A percentile compares a stretch with the other conserved stretches of the same genome.
Conservation (phyloP, 1,140 invertebrate species). For the Leptestheria dahalacensis region DNA sequence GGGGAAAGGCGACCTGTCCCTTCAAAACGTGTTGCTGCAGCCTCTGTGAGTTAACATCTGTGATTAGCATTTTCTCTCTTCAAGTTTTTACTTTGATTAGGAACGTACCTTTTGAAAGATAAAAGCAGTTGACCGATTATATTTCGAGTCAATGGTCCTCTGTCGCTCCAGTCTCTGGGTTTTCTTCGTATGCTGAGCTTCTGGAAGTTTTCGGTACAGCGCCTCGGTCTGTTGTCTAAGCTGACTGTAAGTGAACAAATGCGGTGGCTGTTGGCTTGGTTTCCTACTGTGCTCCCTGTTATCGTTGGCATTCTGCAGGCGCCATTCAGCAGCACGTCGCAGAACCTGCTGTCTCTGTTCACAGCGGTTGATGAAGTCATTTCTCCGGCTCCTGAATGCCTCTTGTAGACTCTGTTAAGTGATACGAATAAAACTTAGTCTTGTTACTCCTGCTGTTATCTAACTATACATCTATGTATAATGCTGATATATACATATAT, state of each 20-base stretch:
- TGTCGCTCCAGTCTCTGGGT: conserved; percentile 33
- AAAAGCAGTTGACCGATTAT: conserved; percentile 37
- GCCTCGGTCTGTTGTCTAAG: conserved; percentile 32
- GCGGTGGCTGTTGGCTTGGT: neutral
- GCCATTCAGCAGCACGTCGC: neutral
- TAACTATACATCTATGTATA: no score
- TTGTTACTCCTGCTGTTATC: no score
- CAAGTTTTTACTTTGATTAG: no score
- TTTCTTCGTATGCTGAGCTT: conserved; percentile 31
- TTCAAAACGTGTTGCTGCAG: neutral
- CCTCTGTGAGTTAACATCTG: neutral
- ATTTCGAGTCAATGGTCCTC: conserved; percentile 24
- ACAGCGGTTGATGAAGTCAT: neutral
- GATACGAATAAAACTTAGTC: no score
- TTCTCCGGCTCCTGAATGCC: neutral
- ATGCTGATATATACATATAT: no score
- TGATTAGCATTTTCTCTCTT: neutral
- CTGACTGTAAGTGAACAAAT: conserved; percentile 29
- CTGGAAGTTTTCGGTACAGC: conserved; percentile 32
- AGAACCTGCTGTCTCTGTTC: neutral
- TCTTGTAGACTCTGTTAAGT: neutral
- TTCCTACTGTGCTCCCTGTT: neutral
- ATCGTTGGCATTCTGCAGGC: no score
- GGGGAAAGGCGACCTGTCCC: neutral
- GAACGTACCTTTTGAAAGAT: conserved; percentile 32